Base-by-base conservation (phyloP, 2,113 vertebrate species). In the Thomomys bottae region DNA sequence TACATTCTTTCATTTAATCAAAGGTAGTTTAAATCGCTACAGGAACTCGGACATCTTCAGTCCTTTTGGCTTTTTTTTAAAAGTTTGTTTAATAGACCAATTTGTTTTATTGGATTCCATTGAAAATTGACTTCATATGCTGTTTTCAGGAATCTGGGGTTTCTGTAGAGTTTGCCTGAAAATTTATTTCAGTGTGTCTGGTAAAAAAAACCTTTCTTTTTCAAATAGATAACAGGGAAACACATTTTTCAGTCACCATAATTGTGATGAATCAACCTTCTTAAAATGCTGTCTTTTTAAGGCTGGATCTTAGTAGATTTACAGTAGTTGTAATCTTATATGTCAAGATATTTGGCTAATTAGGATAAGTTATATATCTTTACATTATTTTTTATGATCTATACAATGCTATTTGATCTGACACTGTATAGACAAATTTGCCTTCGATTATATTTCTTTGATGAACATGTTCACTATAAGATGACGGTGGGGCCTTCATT, bases 311-410 rank as follows among this genome's bases (percentile, higher is more conserved):
- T 95, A 96, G 92, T 95, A 94, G 79, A 96, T 95, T 84, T 94
- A 54, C 87, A 54, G 49, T 88, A 86, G 59, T 89, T 97, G 63
- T 91, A 91, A 95, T 97, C 89, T 95, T 95, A 54, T 95, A 83
- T 97, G 97, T 96, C 94, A 97, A 91, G 90, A 94, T 88, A 96
- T 96, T 57, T 85, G 94, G 89, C 96, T 98, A 98, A 97, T 96
- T 98, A 94, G 96, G 78, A 75, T 97, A 97, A 97, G 68, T 98
- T 97, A 96, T 97, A 94, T 91, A 88, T 94, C 76, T 96, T 97
- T 96, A 81, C 88, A 89, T 95, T 95, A 92, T 84, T 92, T 92
- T 70, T 96, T 96, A 95, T 0, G 34, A 89, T 95, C 93, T 96
- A 84, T 91, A 96, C 97, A 97, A 93, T 93, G 73, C 83, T 94